A percentile compares a stretch with the other conserved stretches of the same genome.
phyloP scores from a whole-genome alignment of 1,140 invertebrate genomes.

The Heliconius nattereri region DNA sequence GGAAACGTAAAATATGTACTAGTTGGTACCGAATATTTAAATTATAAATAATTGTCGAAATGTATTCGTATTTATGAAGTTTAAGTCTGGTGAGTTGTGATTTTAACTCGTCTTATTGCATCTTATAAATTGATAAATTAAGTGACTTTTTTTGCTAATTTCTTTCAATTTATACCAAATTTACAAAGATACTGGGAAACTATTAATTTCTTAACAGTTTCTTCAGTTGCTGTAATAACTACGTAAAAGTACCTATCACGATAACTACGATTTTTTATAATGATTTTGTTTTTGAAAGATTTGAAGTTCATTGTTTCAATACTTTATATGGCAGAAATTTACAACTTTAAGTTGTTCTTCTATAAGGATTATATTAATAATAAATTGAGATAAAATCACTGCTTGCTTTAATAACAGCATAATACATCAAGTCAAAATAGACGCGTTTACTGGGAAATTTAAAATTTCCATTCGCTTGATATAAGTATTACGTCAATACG shows the following conservation, averaged over 20 bases:
- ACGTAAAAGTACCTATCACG: neutral
- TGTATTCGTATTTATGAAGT: slow-evolving; percentile 9
- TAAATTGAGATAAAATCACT: neutral
- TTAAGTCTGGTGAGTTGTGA: neutral
- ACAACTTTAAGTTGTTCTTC: neutral
- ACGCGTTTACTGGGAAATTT: slow-evolving; percentile 59
- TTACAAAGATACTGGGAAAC: neutral
- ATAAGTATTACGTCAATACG: slow-evolving; percentile 67
- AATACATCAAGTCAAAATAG: slow-evolving; percentile 33
- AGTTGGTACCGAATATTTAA: neutral
- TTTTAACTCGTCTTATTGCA: neutral
- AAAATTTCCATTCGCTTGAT: slow-evolving; percentile 67
- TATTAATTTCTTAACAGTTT: neutral
- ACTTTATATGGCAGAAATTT: neutral
- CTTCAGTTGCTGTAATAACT: neutral
- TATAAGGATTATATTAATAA: neutral
- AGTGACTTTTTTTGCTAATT: neutral
- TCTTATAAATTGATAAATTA: neutral
- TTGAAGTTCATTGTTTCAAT: neutral
- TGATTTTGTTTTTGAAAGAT: neutral
- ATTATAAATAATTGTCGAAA: slow-evolving; percentile 2
- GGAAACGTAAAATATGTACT: neutral
- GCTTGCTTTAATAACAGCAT: slow-evolving; percentile 21
- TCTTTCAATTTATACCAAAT: neutral
- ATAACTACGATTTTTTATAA: neutral